Percentiles rank a stretch among this genome's conserved stretches.
Evolutionary conservation across 2,797 vertebrate species (phyloP).

Genomic region (Numenius phaeopus): DNA sequence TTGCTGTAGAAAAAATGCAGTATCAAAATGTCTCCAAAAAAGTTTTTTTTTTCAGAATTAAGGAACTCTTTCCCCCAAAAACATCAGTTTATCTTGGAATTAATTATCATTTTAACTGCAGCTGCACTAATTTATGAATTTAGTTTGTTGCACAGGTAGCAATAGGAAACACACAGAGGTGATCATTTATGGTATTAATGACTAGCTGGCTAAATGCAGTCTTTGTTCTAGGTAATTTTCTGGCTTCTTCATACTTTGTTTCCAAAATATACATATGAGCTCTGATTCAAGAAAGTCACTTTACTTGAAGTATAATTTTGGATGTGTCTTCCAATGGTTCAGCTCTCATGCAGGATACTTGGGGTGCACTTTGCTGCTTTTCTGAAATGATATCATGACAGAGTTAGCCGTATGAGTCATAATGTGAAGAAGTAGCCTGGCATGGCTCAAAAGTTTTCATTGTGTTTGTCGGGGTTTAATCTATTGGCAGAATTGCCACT

Average conservation of each 20-base stretch:
- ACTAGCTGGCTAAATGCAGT: not conserved
- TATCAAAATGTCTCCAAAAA: not conserved
- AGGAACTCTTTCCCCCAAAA: not conserved
- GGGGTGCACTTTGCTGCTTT: not conserved
- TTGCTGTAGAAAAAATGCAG: not conserved
- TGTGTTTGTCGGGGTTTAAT: slow-evolving; percentile 59
- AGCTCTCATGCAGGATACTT: not conserved
- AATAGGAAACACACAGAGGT: not conserved
- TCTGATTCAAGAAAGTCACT: not conserved
- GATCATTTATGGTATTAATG: not conserved
- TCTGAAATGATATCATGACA: not conserved
- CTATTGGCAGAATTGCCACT: not conserved
- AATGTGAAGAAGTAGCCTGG: not conserved
- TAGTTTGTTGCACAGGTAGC: not conserved
- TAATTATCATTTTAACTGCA: not conserved
- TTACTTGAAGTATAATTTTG: not conserved
- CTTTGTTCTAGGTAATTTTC: not conserved
- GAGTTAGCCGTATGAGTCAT: not conserved
- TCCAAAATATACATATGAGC: not conserved
- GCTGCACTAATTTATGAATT: not conserved
- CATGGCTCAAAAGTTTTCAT: not conserved
- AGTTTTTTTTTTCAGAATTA: not conserved
- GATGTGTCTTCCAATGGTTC: not conserved
- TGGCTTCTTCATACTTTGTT: not conserved
- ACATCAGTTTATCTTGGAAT: not conserved